Evolutionary conservation across 2,888 invertebrate genomes (phyloP).

Genomic region (Limnephilus marmoratus): DNA sequence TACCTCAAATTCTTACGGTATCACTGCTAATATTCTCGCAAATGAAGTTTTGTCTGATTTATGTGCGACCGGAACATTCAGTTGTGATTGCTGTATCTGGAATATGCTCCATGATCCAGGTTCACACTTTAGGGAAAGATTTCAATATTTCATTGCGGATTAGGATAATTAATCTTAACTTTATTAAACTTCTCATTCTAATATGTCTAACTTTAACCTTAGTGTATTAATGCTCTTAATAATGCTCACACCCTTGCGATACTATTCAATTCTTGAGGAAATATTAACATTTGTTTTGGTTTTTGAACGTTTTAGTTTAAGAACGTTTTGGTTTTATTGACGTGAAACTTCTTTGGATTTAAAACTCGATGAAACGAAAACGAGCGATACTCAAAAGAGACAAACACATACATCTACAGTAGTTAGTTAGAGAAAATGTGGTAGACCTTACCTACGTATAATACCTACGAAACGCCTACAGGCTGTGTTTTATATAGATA

Average conservation of each 20-base stretch:
- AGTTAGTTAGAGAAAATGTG: too few relatives aligned
- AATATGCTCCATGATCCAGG: neutral
- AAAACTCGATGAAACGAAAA: too few relatives aligned
- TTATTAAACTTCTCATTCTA: neutral
- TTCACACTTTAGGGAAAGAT: neutral
- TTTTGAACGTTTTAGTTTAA: neutral
- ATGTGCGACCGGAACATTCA: slow-evolving; percentile 18
- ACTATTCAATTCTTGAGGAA: neutral
- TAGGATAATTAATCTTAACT: neutral
- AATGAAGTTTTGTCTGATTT: slow-evolving; percentile 35
- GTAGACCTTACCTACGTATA: too few relatives aligned
- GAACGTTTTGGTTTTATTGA: too few relatives aligned
- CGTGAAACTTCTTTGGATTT: too few relatives aligned
- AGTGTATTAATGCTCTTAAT: neutral
- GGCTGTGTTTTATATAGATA: too few relatives aligned
- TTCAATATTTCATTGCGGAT: neutral
- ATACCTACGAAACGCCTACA: too few relatives aligned
- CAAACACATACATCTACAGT: too few relatives aligned
- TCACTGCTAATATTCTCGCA: slow-evolving; percentile 30
- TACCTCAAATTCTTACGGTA: slow-evolving; percentile 32
- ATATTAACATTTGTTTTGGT: neutral
- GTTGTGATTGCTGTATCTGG: neutral
- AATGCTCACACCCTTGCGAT: neutral
- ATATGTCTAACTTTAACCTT: neutral
- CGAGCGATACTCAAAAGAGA: too few relatives aligned